These are phyloP conservation scores for Pheosia tremula DNA, from an alignment of 2,888 invertebrate genomes.

Conservation along the genomic window DNA sequence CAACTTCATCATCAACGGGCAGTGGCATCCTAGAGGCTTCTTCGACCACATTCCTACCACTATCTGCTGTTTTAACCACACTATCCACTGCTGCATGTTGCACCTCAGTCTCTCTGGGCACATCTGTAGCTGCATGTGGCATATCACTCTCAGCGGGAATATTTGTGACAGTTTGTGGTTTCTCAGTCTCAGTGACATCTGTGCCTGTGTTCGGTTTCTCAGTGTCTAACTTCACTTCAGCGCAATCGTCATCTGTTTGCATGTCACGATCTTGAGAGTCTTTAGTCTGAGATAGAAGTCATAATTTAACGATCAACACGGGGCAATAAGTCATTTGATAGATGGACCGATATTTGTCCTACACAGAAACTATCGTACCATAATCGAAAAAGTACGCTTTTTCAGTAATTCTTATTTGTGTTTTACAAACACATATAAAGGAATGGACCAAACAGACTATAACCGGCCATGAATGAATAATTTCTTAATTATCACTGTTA, in stretches of 20 bases:
- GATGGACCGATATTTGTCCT: no score
- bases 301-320: neutral
- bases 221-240: conserved; percentile 52
- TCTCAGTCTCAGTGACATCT: neutral
- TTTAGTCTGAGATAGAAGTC: conserved; percentile 44
- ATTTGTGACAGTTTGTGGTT: neutral
- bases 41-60: conserved; percentile 19
- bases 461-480: no score
- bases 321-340: no score
- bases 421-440: no score
- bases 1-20: conserved; percentile 19
- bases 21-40: conserved; percentile 24
- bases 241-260: conserved; percentile 63
- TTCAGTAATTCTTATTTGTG: no score
- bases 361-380: no score
- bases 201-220: conserved; percentile 32
- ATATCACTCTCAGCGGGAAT: conserved; percentile 49
- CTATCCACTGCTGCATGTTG: conserved; percentile 7
- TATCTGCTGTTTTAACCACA: conserved; percentile 14
- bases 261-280: conserved; percentile 64
- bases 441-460: no score
- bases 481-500: no score
- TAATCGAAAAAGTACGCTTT: no score
- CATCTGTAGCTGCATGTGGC: conserved; percentile 9
- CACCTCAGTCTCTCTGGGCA: conserved; percentile 1